Conservation (phyloP, 2,113 vertebrate genomes). For the Thunnus maccoyii region DNA sequence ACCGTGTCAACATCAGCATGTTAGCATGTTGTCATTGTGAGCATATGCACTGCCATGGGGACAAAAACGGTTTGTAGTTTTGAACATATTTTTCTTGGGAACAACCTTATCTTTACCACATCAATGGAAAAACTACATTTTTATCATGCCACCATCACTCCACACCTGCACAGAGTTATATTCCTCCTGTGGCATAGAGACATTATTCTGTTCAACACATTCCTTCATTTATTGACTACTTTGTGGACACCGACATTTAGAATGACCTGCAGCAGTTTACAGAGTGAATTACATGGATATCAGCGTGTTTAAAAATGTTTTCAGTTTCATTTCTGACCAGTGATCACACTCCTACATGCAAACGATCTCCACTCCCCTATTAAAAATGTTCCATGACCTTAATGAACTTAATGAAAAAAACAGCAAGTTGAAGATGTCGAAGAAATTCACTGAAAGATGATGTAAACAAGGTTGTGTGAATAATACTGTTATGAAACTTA, state of each 20-base stretch:
- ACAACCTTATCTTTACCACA: too few species aligned
- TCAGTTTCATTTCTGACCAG: too few species aligned
- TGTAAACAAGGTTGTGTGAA: constrained; percentile 12
- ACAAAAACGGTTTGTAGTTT: too few species aligned
- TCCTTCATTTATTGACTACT: background rate
- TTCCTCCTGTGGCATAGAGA: too few species aligned
- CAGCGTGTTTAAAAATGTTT: background rate
- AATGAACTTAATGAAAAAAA: constrained; percentile 2
- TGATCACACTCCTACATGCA: background rate
- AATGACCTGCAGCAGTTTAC: background rate
- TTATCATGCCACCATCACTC: too few species aligned
- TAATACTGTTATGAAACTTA: constrained; percentile 14
- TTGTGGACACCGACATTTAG: background rate
- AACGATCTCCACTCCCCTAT: background rate
- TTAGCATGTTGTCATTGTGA: too few species aligned
- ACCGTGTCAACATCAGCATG: too few species aligned
- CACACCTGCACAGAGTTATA: too few species aligned
- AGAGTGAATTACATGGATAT: background rate
- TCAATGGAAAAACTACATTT: too few species aligned
- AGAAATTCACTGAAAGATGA: constrained; percentile 5
- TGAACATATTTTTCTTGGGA: too few species aligned
- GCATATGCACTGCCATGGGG: too few species aligned
- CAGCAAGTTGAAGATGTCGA: background rate
- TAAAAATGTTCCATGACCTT: background rate
- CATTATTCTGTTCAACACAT: too few species aligned